Conservation (phyloP, 1,140 invertebrate species). For the Cataglyphis hispanica region DNA sequence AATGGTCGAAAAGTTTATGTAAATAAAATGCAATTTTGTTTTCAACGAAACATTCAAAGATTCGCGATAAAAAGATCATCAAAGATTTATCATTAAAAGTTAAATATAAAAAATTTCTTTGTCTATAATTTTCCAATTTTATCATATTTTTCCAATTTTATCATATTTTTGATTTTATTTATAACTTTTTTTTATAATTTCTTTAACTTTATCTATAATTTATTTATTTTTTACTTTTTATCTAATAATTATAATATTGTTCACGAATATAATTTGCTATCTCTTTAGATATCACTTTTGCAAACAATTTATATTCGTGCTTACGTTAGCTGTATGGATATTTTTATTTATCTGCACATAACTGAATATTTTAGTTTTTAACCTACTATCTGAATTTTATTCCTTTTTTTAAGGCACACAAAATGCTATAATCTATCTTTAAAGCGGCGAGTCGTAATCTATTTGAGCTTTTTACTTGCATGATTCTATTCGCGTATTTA, state of each 20-base stretch:
- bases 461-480: conserved; percentile 7
- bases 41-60: neutral
- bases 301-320: neutral
- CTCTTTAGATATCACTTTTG: neutral
- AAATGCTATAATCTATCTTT: neutral
- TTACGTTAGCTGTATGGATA: neutral
- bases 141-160: neutral
- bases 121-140: neutral
- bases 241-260: neutral
- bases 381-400: neutral
- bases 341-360: neutral
- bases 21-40: neutral
- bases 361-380: neutral
- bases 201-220: neutral
- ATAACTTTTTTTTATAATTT: too few relatives aligned
- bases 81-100: neutral
- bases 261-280: neutral
- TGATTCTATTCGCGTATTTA: conserved; percentile 21
- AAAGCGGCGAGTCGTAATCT: neutral
- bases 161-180: neutral
- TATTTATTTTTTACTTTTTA: neutral
- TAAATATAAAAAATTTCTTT: neutral
- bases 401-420: neutral
- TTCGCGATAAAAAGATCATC: neutral
- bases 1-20: neutral